These are phyloP conservation scores for Lophochroa leadbeateri DNA, from an alignment of 2,113 vertebrate species.

Conservation along the genomic window DNA sequence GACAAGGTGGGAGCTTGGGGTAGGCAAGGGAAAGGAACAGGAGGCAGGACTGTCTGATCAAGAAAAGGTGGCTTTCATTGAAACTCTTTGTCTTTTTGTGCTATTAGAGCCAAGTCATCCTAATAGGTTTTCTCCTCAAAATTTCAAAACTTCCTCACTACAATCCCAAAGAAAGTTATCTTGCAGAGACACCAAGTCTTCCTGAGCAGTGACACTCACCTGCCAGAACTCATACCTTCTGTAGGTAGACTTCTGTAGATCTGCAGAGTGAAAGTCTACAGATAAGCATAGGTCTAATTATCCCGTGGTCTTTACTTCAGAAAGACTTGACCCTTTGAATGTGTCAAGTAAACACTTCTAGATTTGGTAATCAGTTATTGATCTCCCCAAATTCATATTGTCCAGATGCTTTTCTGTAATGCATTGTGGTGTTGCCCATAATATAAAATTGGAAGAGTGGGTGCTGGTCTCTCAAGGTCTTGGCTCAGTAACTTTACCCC, in stretches of 20 bases:
- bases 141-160: background rate
- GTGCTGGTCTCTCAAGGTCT: background rate
- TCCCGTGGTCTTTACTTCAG: background rate
- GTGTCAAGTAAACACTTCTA: background rate
- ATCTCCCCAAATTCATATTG: background rate
- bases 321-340: background rate
- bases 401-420: background rate
- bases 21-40: background rate
- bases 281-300: background rate
- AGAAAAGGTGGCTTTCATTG: background rate
- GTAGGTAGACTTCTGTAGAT: background rate
- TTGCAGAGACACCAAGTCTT: background rate
- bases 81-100: background rate
- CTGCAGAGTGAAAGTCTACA: background rate
- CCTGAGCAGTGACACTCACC: background rate
- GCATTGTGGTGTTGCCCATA: background rate
- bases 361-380: background rate
- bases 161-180: background rate
- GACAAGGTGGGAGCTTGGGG: background rate
- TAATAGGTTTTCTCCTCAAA: background rate
- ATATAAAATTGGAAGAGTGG: background rate
- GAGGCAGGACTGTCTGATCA: accelerated
- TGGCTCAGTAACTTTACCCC: background rate
- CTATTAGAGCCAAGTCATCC: background rate
- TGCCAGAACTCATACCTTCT: background rate